Conservation (phyloP, 2,113 vertebrate species). For the Boulengeromyrus knoepffleri region DNA sequence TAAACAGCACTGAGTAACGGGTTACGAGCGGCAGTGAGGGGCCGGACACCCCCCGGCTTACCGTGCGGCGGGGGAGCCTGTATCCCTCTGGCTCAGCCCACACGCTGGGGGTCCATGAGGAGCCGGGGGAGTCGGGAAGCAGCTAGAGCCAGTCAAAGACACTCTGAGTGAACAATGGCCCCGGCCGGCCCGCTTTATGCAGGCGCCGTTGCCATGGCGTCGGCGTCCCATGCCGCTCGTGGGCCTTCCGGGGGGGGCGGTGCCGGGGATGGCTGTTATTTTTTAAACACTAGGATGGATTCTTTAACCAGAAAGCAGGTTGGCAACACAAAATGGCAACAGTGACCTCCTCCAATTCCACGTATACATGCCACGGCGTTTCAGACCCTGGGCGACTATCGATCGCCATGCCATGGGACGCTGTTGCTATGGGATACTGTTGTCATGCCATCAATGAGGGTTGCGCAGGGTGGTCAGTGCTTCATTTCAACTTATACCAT, state of each 20-base stretch:
- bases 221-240: conserved; percentile 60
- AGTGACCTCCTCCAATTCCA: not conserved
- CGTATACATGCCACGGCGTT: not conserved
- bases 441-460: not conserved
- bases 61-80: not conserved
- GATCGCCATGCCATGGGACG: not conserved
- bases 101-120: not conserved
- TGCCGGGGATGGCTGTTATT: not conserved
- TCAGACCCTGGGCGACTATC: not conserved
- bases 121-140: not conserved
- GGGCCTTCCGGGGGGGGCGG: not conserved
- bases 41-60: not conserved
- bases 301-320: not conserved
- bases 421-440: not conserved
- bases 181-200: conserved; percentile 33
- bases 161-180: conserved; percentile 51
- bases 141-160: not conserved
- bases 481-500: not conserved
- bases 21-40: not conserved
- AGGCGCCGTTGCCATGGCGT: conserved; percentile 57
- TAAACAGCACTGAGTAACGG: not conserved
- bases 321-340: not conserved
- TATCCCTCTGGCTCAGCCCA: not conserved
- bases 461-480: not conserved
- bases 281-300: conserved; percentile 7